Conservation (phyloP, 2,888 invertebrate genomes). For the Pachliopta kotzebuea region DNA sequence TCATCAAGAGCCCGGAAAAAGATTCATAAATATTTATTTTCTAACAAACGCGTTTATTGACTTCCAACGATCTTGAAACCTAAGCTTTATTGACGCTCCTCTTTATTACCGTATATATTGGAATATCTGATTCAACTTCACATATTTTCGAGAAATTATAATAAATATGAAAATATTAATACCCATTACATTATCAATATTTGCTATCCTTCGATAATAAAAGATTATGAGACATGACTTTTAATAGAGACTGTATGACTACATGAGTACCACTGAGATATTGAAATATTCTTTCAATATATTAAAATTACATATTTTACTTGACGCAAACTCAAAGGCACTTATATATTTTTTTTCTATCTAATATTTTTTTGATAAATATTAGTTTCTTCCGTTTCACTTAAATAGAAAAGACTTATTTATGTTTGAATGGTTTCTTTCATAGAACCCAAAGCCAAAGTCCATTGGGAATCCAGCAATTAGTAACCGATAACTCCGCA, state of each 20-base stretch:
- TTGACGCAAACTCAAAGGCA: no score
- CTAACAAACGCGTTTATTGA: slow-evolving; percentile 29
- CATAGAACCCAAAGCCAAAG: no score
- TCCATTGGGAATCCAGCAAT: no score
- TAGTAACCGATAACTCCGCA: no score
- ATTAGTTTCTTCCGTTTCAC: no score
- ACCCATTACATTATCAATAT: background rate
- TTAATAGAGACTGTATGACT: background rate
- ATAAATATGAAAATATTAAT: background rate
- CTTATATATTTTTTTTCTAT: no score
- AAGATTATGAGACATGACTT: background rate
- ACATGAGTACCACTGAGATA: background rate
- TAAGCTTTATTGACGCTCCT: slow-evolving; percentile 25
- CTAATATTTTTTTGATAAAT: no score
- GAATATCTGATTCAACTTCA: background rate
- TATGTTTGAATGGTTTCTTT: no score
- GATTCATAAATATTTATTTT: slow-evolving; percentile 30
- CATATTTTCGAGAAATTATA: background rate
- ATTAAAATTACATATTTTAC: no score
- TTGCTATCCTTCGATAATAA: background rate
- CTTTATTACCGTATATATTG: slow-evolving; percentile 8
- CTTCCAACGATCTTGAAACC: slow-evolving; percentile 22
- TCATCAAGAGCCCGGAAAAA: slow-evolving; percentile 23
- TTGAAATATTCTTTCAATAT: background rate
- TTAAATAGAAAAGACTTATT: no score